A percentile compares a stretch with the other conserved stretches of the same genome.
These are phyloP conservation scores for Ornithorhynchus anatinus DNA, from an alignment of 2,113 vertebrate species.

Conservation along the genomic window DNA sequence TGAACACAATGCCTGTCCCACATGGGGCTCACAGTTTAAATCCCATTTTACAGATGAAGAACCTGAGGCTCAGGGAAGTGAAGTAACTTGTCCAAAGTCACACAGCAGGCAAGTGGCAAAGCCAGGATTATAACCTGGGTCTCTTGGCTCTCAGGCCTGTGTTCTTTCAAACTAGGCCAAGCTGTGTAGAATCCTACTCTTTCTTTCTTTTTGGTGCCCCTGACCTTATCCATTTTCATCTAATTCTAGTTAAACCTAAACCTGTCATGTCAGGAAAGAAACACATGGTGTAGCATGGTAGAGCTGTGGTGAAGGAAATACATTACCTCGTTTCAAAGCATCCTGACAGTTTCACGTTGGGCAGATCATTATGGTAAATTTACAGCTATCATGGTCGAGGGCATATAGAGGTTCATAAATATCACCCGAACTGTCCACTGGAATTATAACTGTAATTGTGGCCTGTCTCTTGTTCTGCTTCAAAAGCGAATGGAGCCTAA, in stretches of 20 bases:
- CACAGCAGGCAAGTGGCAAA: too few relatives aligned
- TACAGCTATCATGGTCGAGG: slow-evolving; percentile 20
- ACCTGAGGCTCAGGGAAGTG: too few relatives aligned
- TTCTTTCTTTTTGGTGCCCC: too few relatives aligned
- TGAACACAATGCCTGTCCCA: too few relatives aligned
- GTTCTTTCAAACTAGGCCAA: too few relatives aligned
- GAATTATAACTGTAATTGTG: slow-evolving; percentile 60
- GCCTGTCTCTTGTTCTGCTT: slow-evolving; percentile 8
- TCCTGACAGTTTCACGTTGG: slow-evolving; percentile 55
- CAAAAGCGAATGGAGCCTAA: slow-evolving; percentile 43
- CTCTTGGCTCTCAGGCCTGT: too few relatives aligned
- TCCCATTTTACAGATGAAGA: too few relatives aligned
- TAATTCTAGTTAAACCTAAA: slow-evolving; percentile 45
- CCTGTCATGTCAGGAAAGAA: slow-evolving; percentile 51
- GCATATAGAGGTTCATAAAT: slow-evolving; percentile 43
- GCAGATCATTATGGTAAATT: slow-evolving; percentile 59
- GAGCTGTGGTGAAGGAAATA: slow-evolving; percentile 20
- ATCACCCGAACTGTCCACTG: slow-evolving; percentile 34
- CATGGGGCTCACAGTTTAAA: too few relatives aligned
- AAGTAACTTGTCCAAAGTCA: too few relatives aligned
- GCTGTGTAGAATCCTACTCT: too few relatives aligned
- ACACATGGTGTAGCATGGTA: slow-evolving; percentile 29
- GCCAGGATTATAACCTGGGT: too few relatives aligned
- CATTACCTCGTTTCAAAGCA: slow-evolving; percentile 39
- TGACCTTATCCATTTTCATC: too few relatives aligned